Evolutionary conservation across 1,140 invertebrate genomes (phyloP).

Genomic region (Paracyclopina nana): DNA sequence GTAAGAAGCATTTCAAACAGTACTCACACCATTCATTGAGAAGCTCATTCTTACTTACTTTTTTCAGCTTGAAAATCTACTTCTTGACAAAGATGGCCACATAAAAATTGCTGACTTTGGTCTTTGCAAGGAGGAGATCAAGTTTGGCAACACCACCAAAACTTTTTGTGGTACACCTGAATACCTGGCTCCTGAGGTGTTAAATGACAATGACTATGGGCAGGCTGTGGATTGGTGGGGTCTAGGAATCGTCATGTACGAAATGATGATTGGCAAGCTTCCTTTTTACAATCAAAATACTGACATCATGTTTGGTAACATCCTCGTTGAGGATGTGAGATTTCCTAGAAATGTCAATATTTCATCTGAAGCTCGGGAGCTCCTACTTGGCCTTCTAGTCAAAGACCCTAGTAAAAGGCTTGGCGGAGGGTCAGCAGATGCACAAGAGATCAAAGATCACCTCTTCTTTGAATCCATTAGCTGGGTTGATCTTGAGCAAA

Average conservation of each 20-base stretch:
- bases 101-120: slow-evolving; percentile 99
- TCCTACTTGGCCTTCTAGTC: slow-evolving; percentile 62
- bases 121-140: slow-evolving; percentile 94
- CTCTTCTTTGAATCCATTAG: slow-evolving; percentile 75
- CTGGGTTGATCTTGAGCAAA: slow-evolving; percentile 68
- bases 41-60: too few species aligned
- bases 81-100: slow-evolving; percentile 94
- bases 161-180: slow-evolving; percentile 99
- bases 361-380: slow-evolving; percentile 59
- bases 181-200: slow-evolving; percentile 93
- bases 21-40: too few species aligned
- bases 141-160: slow-evolving; percentile 89
- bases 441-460: slow-evolving; percentile 72
- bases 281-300: slow-evolving; percentile 98
- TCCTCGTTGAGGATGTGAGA: slow-evolving; percentile 55
- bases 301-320: slow-evolving; percentile 81
- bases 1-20: too few species aligned
- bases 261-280: slow-evolving; percentile 87
- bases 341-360: slow-evolving; percentile 80
- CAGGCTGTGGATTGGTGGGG: slow-evolving; percentile 95
- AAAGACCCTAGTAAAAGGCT: slow-evolving; percentile 76
- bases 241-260: slow-evolving; percentile 86
- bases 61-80: slow-evolving; percentile 72
- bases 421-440: slow-evolving; percentile 78
- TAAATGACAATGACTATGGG: slow-evolving; percentile 97